These are phyloP conservation scores for Colistium nudipinnis DNA, from an alignment of 2,113 vertebrate species.

Conservation along the genomic window DNA sequence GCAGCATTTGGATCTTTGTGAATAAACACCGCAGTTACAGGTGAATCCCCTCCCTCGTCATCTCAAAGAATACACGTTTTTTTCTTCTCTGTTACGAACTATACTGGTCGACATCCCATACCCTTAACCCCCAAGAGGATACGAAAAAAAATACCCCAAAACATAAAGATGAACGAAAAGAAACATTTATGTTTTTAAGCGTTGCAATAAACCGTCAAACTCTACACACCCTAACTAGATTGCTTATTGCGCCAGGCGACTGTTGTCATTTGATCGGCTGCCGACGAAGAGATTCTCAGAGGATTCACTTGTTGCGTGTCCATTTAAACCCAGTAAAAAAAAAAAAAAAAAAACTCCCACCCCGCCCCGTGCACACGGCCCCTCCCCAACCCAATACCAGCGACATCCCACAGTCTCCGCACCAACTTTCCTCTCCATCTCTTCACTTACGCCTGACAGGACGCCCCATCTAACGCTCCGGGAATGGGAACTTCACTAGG, in stretches of 20 bases:
- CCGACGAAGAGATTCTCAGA: background rate
- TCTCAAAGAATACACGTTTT: no score
- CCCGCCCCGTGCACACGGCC: conserved; percentile 38
- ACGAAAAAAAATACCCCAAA: no score
- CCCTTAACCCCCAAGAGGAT: no score
- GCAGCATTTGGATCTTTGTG: background rate
- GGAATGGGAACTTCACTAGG: conserved; percentile 83
- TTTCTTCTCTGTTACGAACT: no score
- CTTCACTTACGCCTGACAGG: conserved; percentile 52
- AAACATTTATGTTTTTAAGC: background rate
- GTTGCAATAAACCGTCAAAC: background rate
- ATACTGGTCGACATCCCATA: no score
- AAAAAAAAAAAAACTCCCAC: no score
- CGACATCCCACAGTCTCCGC: conserved; percentile 43
- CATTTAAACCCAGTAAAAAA: conserved; percentile 7
- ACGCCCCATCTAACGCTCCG: conserved; percentile 75
- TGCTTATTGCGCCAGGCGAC: background rate
- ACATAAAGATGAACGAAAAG: background rate
- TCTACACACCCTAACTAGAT: background rate
- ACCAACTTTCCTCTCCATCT: conserved; percentile 50
- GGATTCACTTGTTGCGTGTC: background rate
- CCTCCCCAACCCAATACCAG: conserved; percentile 57
- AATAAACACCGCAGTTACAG: background rate
- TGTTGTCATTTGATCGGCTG: background rate
- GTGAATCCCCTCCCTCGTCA: background rate